A percentile compares a stretch with the other conserved stretches of the same genome.
Evolutionary conservation across 2,797 vertebrate species (phyloP).

Genomic region (Malurus splendens): DNA sequence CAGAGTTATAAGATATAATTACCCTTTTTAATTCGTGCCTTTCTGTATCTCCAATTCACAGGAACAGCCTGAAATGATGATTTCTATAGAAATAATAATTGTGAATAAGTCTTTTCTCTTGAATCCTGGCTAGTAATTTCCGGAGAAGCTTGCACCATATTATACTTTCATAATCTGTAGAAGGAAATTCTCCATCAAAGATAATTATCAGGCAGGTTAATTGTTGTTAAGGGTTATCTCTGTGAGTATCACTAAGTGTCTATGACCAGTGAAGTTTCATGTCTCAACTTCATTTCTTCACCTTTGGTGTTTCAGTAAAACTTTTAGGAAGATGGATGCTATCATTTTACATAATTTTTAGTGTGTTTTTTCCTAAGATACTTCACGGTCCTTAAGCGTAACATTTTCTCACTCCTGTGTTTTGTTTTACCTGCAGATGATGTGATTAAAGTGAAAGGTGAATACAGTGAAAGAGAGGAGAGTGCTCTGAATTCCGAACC

Average conservation of each 20-base stretch:
- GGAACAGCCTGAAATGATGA: background rate
- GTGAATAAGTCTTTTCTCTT: background rate
- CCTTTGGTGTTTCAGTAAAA: background rate
- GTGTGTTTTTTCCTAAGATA: background rate
- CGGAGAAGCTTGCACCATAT: background rate
- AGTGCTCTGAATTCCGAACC: constrained; percentile 66
- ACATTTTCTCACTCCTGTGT: constrained; percentile 30
- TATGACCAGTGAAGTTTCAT: background rate
- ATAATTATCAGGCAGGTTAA: background rate
- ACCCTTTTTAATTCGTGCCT: background rate
- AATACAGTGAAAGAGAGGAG: constrained; percentile 71
- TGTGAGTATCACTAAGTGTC: background rate
- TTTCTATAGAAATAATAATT: background rate
- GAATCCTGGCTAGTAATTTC: background rate
- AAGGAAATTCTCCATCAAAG: background rate
- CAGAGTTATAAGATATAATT: background rate
- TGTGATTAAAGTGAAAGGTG: constrained; percentile 69
- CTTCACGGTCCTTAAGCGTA: background rate
- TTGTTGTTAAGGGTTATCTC: background rate
- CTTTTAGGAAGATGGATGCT: background rate
- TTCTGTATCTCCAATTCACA: background rate
- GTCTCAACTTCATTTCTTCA: background rate
- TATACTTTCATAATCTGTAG: background rate
- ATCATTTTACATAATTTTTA: background rate
- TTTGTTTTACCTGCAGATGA: constrained; percentile 58